Percentiles rank a stretch among this genome's conserved stretches.
Evolutionary conservation across 2,888 invertebrate genomes (phyloP).

Genomic region (Zeuzera pyrina): DNA sequence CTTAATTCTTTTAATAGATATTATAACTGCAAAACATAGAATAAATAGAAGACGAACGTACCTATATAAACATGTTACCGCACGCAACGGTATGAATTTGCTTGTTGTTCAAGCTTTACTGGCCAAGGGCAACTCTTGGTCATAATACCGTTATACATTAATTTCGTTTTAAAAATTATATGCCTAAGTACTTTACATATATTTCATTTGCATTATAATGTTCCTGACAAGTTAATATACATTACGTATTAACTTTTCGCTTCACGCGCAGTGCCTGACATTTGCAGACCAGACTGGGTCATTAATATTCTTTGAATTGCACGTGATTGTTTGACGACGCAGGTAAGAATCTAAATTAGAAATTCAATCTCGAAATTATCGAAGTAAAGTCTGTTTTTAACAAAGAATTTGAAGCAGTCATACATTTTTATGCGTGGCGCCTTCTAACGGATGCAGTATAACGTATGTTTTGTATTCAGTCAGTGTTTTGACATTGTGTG

Average conservation of each 20-base stretch:
- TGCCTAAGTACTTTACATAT: background rate
- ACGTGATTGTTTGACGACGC: constrained; percentile 12
- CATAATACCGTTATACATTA: no score
- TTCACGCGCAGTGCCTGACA: constrained; percentile 18
- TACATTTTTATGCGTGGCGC: constrained; percentile 11
- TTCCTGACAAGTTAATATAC: no score
- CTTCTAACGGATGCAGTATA: no score
- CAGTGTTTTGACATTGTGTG: no score
- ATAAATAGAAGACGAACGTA: no score
- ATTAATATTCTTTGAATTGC: constrained; percentile 21
- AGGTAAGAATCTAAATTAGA: constrained; percentile 17
- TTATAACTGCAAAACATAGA: no score
- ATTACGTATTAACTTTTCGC: constrained; percentile 7
- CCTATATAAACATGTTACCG: no score
- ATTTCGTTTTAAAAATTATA: no score
- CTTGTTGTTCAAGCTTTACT: background rate
- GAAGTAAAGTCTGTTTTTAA: background rate
- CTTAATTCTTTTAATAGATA: no score
- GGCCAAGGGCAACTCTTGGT: background rate
- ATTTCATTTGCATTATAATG: background rate
- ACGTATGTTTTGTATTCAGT: no score
- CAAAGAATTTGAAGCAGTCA: no score
- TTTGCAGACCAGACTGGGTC: constrained; percentile 27
- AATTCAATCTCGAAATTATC: constrained; percentile 3
- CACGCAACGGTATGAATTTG: constrained; percentile 9